Percentiles rank a stretch among this genome's conserved stretches.
phyloP scores from a whole-genome alignment of 30 jellyfish, hydroid and myxozoan species.

The Turritopsis rubra region DNA sequence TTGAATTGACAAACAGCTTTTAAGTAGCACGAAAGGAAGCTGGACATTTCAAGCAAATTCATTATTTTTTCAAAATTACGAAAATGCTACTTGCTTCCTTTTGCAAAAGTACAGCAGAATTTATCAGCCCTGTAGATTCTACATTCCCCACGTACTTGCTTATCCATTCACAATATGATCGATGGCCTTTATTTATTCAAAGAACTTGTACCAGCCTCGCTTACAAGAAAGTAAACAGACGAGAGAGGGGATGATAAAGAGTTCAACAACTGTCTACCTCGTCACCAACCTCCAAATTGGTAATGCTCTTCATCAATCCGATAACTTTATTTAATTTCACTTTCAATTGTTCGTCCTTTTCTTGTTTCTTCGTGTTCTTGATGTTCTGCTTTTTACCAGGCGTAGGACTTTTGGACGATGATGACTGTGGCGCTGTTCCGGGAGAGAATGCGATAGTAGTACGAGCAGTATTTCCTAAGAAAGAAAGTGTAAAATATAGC shows the following conservation, averaged over 20 bases:
- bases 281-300: slow-evolving; percentile 7
- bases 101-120: too few species aligned
- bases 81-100: too few species aligned
- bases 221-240: too few species aligned
- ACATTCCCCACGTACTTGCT: too few species aligned
- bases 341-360: slow-evolving; percentile 50
- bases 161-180: too few species aligned
- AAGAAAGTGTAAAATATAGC: background rate
- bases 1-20: too few species aligned
- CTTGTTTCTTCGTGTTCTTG: slow-evolving; percentile 39
- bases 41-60: too few species aligned
- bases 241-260: background rate
- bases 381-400: slow-evolving; percentile 41
- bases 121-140: too few species aligned
- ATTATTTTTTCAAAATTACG: too few species aligned
- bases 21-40: too few species aligned
- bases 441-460: slow-evolving; percentile 33
- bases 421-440: slow-evolving; percentile 46
- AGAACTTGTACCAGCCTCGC: too few species aligned
- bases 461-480: background rate
- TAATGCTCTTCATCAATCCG: slow-evolving; percentile 26
- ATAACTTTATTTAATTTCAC: slow-evolving; percentile 22
- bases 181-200: too few species aligned
- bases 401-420: slow-evolving; percentile 37
- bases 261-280: background rate